Evolutionary conservation across 2,113 vertebrate species (phyloP), one percentile per base, ranked within the genome.

Genomic region (Sylvicapra grimmia): DNA sequence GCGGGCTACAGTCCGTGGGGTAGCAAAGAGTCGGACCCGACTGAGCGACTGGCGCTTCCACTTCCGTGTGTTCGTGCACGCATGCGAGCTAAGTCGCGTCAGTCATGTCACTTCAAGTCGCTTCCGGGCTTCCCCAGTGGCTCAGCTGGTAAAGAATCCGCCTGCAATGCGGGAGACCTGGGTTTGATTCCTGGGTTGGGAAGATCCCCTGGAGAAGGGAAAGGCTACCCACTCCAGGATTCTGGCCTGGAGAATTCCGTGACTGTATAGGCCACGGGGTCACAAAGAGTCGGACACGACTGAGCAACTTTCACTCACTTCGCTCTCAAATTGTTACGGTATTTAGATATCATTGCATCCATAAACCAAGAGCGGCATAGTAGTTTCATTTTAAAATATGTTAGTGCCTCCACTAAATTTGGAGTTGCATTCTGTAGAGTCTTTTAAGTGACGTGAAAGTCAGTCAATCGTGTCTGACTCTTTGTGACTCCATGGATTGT

Each of bases 51-150:
- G 6, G 33, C 3, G 1, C 31, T 33, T 61, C 15, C 31, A 16
- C 31, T 31, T 63, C 3, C 6, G 1, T 33, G 14, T 33, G 31
- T 33, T 16, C 2, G 61, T 16, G 61, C 14, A 31, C 2, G 29
- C 31, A 1, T 1, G 6, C 3, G 6, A 33, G 61, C 14, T 4
- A 63, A 16, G 14, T 63, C 6, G 0, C 14, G 1, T 8, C 61
- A 33, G 61, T 31, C 27, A 29, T 31, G 59, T 29, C 59, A 6
- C 59, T 27, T 61, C 59, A 33, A 63, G 14, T 63, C 6, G 6
- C 29, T 63, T 63, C 61, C 33, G 29, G 31, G 29, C 61, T 63
- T 63, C 61, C 29, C 61, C 1, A 6, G 29, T 7, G 61, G 6
- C 31, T 33, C 31, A 33, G 61, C 6, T 33, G 61, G 61, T 63